Percentiles rank a stretch among this genome's conserved stretches.
phyloP scores from a whole-genome alignment of 2,888 invertebrate genomes.

The Ctena decussata region DNA sequence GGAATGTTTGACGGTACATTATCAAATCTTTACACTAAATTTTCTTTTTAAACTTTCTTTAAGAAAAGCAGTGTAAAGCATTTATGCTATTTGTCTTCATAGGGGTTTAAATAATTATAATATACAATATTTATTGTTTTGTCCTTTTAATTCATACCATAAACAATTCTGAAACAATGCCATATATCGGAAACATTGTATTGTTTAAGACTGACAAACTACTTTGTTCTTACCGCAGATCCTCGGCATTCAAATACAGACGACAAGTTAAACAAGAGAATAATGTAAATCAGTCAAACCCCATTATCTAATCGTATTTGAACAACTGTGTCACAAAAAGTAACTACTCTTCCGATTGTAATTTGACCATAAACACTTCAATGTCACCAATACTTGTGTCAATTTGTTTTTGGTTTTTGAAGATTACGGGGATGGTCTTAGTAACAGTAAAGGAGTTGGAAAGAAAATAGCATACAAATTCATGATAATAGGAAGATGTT shows the following conservation, averaged over 20 bases:
- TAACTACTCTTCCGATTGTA: neutral
- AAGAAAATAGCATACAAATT: neutral
- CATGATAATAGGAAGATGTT: too few species aligned
- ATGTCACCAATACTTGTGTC: neutral
- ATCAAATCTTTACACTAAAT: too few species aligned
- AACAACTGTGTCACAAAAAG: neutral
- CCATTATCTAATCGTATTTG: constrained; percentile 5
- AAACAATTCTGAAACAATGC: neutral
- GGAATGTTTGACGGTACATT: too few species aligned
- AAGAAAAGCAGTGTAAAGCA: too few species aligned
- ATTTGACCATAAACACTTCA: neutral
- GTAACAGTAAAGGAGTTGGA: neutral
- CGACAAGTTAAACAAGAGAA: neutral
- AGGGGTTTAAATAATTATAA: neutral
- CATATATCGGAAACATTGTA: neutral
- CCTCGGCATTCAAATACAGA: neutral
- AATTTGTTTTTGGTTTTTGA: neutral
- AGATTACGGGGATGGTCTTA: neutral
- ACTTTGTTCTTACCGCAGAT: neutral
- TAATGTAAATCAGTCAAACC: constrained; percentile 9
- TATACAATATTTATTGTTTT: neutral
- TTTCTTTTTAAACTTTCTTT: too few species aligned
- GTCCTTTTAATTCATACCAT: neutral
- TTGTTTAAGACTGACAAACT: constrained; percentile 3
- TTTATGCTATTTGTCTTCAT: neutral